Percentiles rank a stretch among this genome's conserved stretches.
Conservation (phyloP, 1,140 invertebrate genomes). For the Heliconius hewitsoni region DNA sequence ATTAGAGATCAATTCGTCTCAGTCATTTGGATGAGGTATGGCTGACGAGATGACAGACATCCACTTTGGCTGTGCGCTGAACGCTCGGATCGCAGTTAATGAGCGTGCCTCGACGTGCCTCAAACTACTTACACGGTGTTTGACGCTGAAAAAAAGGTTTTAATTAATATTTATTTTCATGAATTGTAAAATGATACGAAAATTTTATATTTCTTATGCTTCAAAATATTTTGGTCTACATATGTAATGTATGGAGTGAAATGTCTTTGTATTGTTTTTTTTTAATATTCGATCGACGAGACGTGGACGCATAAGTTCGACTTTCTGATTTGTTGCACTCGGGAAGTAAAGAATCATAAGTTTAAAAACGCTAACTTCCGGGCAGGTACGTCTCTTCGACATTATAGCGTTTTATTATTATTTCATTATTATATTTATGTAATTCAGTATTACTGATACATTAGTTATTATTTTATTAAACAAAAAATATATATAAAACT, state of each 20-base stretch:
- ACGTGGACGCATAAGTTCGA: too few relatives aligned
- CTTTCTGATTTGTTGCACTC: too few relatives aligned
- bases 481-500: too few relatives aligned
- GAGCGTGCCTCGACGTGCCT: constrained; percentile 54
- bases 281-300: too few relatives aligned
- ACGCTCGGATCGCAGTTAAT: constrained; percentile 55
- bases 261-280: not conserved
- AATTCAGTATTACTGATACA: too few relatives aligned
- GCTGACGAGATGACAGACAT: constrained; percentile 58
- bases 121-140: constrained; percentile 31
- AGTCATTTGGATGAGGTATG: constrained; percentile 48
- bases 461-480: too few relatives aligned
- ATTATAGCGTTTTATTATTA: too few relatives aligned
- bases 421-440: too few relatives aligned
- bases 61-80: constrained; percentile 34
- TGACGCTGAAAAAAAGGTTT: not conserved
- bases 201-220: not conserved
- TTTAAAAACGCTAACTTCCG: too few relatives aligned
- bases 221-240: too few relatives aligned
- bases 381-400: too few relatives aligned
- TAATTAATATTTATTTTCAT: not conserved
- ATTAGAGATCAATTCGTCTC: constrained; percentile 39
- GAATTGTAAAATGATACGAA: not conserved
- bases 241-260: not conserved
- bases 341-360: too few relatives aligned